phyloP scores from a whole-genome alignment of 1,140 invertebrate species.

The Musca vetustissima region DNA sequence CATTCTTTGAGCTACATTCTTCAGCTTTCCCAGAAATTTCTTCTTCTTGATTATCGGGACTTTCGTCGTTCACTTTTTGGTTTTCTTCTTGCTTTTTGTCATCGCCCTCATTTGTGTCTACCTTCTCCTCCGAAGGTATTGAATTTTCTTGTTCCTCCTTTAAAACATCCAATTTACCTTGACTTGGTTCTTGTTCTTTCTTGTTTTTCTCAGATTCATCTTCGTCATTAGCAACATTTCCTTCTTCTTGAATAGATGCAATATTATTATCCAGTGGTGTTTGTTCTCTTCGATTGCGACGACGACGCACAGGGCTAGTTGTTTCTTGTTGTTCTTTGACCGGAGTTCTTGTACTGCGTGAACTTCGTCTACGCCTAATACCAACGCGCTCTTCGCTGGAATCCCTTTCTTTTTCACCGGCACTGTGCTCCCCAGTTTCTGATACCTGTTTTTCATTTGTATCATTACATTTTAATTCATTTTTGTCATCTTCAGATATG shows the following conservation, averaged over 20 bases:
- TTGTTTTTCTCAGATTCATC: neutral
- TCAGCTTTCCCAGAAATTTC: neutral
- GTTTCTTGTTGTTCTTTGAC: slow-evolving; percentile 13
- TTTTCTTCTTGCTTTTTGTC: neutral
- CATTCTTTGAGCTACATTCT: neutral
- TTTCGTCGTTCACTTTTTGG: neutral
- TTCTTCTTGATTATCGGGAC: neutral
- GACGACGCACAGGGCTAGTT: slow-evolving; percentile 17
- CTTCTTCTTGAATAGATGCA: slow-evolving; percentile 23
- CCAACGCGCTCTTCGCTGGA: slow-evolving; percentile 16
- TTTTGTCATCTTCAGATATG: slow-evolving; percentile 17
- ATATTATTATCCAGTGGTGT: slow-evolving; percentile 18
- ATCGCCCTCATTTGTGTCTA: neutral
- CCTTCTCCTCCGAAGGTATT: neutral
- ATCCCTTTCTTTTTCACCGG: slow-evolving; percentile 33
- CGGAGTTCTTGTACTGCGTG: slow-evolving; percentile 23
- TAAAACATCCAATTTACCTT: neutral
- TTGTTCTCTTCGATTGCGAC: neutral
- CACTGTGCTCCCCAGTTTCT: slow-evolving; percentile 7
- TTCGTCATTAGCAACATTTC: slow-evolving; percentile 3
- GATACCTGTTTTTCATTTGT: slow-evolving; percentile 28
- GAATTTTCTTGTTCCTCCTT: neutral
- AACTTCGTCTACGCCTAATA: slow-evolving; percentile 11
- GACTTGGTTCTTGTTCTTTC: neutral
- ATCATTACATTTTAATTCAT: slow-evolving; percentile 37